A percentile compares a stretch with the other conserved stretches of the same genome.
These are phyloP conservation scores for Micrasema longulum DNA, from an alignment of 1,140 invertebrate genomes.

Conservation along the genomic window DNA sequence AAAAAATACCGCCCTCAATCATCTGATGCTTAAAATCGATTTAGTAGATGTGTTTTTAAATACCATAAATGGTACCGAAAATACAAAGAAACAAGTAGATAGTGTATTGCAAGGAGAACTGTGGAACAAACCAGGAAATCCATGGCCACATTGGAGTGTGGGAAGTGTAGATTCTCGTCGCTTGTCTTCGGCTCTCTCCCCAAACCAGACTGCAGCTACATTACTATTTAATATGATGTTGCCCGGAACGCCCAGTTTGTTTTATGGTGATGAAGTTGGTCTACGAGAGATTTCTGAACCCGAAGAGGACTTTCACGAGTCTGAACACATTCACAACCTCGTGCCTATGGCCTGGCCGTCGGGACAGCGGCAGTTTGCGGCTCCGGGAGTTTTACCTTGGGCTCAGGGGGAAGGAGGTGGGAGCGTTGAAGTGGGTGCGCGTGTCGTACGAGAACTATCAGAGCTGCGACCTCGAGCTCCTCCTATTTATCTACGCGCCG, in stretches of 20 bases:
- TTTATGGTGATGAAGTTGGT: constrained; percentile 85
- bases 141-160: constrained; percentile 84
- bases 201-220: constrained; percentile 74
- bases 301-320: constrained; percentile 71
- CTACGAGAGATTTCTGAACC: constrained; percentile 65
- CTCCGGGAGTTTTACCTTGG: constrained; percentile 70
- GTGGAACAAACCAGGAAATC: constrained; percentile 71
- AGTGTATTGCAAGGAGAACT: constrained; percentile 69
- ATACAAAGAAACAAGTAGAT: constrained; percentile 71
- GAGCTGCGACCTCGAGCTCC: constrained; percentile 71
- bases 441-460: constrained; percentile 70
- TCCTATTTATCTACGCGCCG: constrained; percentile 77
- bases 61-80: constrained; percentile 69
- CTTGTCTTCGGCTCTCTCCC: constrained; percentile 67
- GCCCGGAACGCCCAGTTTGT: constrained; percentile 83
- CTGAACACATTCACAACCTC: constrained; percentile 74
- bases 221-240: constrained; percentile 78
- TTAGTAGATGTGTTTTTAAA: constrained; percentile 77
- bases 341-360: constrained; percentile 73
- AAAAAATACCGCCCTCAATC: constrained; percentile 60
- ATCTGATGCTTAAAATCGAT: constrained; percentile 75
- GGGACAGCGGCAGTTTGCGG: constrained; percentile 62
- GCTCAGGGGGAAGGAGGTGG: constrained; percentile 62
- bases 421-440: constrained; percentile 59
- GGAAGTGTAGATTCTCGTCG: constrained; percentile 72